These are phyloP conservation scores for Sussaba pulchella DNA, from an alignment of 2,888 invertebrate species.

Conservation along the genomic window DNA sequence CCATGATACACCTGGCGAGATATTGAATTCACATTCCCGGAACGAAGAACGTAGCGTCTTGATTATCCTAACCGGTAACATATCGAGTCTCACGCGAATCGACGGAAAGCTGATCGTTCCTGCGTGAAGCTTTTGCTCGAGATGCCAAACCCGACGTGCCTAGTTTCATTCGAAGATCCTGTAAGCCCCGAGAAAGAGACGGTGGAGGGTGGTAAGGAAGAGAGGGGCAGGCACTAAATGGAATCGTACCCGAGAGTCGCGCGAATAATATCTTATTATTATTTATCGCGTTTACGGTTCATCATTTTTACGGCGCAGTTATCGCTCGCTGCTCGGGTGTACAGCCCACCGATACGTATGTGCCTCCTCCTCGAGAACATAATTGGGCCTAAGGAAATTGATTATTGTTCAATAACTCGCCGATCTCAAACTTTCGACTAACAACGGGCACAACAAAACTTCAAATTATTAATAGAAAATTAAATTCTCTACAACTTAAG, in stretches of 20 bases:
- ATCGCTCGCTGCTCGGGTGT: conserved; percentile 66
- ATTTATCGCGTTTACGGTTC: conserved; percentile 80
- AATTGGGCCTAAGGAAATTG: too few species aligned
- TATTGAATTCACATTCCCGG: conserved; percentile 27
- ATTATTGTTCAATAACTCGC: too few species aligned
- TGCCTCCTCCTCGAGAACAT: conserved; percentile 26
- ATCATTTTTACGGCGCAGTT: conserved; percentile 80
- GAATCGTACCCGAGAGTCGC: neutral
- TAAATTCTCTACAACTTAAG: too few species aligned
- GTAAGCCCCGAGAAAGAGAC: too few species aligned
- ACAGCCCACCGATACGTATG: conserved; percentile 37
- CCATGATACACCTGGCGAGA: conserved; percentile 11
- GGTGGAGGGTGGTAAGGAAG: too few species aligned
- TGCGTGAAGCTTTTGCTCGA: conserved; percentile 25
- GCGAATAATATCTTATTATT: conserved; percentile 74
- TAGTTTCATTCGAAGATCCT: conserved; percentile 34
- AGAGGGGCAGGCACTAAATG: neutral
- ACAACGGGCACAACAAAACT: too few species aligned
- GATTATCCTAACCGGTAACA: conserved; percentile 57
- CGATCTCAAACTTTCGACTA: too few species aligned
- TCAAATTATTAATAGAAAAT: too few species aligned
- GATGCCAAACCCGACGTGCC: conserved; percentile 23
- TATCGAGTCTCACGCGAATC: conserved; percentile 43
- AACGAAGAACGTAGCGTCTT: conserved; percentile 11
- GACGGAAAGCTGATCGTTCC: conserved; percentile 52